A percentile compares a stretch with the other conserved stretches of the same genome.
Evolutionary conservation across 2,888 invertebrate genomes (phyloP).

Genomic region (Megastigmus dorsalis): DNA sequence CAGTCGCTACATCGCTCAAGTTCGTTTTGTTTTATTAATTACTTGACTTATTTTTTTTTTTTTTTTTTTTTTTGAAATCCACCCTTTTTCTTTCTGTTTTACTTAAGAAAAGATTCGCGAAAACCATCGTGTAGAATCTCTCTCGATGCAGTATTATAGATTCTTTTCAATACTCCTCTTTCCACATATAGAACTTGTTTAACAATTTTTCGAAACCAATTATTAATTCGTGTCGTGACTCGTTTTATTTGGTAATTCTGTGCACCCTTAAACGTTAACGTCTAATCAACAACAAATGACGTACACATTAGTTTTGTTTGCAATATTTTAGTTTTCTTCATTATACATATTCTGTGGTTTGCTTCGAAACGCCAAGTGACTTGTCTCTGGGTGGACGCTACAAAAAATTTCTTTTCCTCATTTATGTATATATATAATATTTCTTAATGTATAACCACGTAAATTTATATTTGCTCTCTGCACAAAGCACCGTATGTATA

Average conservation of each 20-base stretch:
- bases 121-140: conserved; percentile 5
- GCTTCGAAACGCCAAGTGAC: conserved; percentile 18
- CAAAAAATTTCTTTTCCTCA: conserved; percentile 39
- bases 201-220: conserved; percentile 14
- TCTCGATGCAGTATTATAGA: not conserved
- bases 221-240: not conserved
- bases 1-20: not conserved
- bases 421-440: not conserved
- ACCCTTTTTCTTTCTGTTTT: conserved; percentile 30
- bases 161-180: not conserved
- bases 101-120: conserved; percentile 37
- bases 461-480: conserved; percentile 15
- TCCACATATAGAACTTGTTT: conserved; percentile 8
- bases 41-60: conserved; percentile 9
- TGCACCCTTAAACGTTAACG: conserved; percentile 14
- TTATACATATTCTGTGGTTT: not conserved
- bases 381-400: conserved; percentile 28
- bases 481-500: conserved; percentile 35
- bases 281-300: conserved; percentile 41
- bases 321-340: not conserved
- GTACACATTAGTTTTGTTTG: conserved; percentile 15
- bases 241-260: not conserved
- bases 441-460: conserved; percentile 23
- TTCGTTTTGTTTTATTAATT: not conserved
- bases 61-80: conserved; percentile 18